phyloP scores from a whole-genome alignment of 2,113 vertebrate genomes.

The Myotis brandtii region DNA sequence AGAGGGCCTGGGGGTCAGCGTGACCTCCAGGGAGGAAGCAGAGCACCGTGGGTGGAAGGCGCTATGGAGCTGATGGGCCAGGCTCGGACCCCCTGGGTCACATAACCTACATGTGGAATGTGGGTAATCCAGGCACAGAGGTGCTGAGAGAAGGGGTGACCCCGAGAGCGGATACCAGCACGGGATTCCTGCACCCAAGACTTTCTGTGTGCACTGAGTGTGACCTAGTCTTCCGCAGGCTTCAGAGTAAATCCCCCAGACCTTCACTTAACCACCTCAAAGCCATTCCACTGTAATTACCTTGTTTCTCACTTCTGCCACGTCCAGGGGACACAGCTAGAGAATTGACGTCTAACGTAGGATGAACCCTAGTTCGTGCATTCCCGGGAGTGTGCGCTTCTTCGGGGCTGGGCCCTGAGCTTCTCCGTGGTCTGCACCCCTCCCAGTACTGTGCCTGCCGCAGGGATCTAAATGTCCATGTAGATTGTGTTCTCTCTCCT shows the following conservation, averaged over 20 bases:
- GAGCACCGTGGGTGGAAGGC: background rate
- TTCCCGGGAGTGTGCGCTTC: background rate
- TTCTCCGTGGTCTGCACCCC: background rate
- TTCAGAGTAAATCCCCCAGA: background rate
- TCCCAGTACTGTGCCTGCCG: fast-evolving
- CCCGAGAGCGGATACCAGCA: background rate
- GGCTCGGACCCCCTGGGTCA: fast-evolving
- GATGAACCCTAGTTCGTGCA: background rate
- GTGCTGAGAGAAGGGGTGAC: background rate
- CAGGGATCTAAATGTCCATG: background rate
- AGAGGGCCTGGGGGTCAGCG: background rate
- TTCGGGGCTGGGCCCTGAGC: background rate
- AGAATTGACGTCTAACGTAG: background rate
- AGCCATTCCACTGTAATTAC: background rate
- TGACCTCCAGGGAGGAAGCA: background rate
- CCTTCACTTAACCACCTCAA: background rate
- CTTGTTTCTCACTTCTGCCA: conserved; percentile 24
- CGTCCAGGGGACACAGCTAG: background rate
- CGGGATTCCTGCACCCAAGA: background rate
- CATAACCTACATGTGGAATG: fast-evolving
- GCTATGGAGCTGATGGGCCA: background rate
- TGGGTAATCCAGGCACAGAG: background rate
- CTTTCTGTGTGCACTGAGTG: background rate
- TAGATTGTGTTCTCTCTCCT: background rate
- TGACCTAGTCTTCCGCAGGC: background rate